phyloP scores from a whole-genome alignment of 2,113 vertebrate species.

The Anser brachyrhynchus region DNA sequence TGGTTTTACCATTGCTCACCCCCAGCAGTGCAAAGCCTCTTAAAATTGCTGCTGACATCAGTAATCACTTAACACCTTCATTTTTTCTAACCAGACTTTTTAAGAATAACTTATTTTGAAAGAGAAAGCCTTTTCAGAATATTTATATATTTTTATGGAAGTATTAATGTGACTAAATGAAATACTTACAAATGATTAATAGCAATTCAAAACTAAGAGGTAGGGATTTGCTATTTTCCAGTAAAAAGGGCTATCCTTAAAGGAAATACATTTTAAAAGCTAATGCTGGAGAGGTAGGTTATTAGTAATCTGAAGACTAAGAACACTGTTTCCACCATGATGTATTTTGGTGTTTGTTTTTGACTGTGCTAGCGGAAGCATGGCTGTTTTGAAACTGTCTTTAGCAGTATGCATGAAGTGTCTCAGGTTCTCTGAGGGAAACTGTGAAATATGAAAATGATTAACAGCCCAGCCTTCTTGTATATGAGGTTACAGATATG shows the following conservation, averaged over 20 bases:
- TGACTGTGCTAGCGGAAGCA: background rate
- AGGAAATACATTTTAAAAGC: background rate
- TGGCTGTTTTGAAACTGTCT: accelerated
- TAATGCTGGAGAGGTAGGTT: background rate
- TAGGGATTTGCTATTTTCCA: background rate
- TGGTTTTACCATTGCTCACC: background rate
- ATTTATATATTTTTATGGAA: conserved; percentile 63
- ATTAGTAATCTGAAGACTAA: background rate
- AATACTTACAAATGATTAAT: background rate
- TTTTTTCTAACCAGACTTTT: conserved; percentile 59
- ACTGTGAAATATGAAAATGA: accelerated
- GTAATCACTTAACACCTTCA: background rate
- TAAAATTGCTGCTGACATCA: background rate
- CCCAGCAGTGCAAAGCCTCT: background rate
- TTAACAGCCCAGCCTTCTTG: background rate
- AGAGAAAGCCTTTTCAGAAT: conserved; percentile 40
- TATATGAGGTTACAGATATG: background rate
- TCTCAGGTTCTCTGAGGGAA: background rate
- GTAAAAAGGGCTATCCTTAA: background rate
- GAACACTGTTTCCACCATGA: accelerated
- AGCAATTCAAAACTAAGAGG: background rate
- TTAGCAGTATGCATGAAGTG: background rate
- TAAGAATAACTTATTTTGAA: conserved; percentile 42
- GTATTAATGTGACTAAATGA: background rate
- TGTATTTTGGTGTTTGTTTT: background rate